Evolutionary conservation across 2,113 vertebrate species (phyloP).

Genomic region (Centropus bengalensis): DNA sequence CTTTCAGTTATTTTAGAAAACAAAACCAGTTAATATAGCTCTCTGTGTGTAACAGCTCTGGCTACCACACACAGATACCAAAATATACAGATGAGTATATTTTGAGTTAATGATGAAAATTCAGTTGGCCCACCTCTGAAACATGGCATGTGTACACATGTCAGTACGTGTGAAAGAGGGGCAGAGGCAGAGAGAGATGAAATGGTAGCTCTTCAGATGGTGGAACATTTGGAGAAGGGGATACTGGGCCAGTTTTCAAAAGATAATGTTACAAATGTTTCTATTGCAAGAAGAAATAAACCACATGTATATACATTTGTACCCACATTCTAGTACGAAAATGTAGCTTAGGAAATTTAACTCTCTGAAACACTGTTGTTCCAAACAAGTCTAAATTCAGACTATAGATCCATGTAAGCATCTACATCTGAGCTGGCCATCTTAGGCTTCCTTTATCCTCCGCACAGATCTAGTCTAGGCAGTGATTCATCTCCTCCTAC

Average conservation of each 20-base stretch:
- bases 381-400: constrained; percentile 10
- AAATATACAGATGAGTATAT: neutral
- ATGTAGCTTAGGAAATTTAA: neutral
- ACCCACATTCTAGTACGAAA: constrained; percentile 6
- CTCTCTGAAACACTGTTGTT: constrained; percentile 26
- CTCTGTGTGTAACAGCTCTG: neutral
- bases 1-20: neutral
- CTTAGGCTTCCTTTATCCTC: constrained; percentile 46
- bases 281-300: neutral
- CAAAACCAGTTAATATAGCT: neutral
- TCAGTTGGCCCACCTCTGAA: neutral
- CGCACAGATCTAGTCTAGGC: constrained; percentile 26
- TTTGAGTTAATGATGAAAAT: constrained; percentile 14
- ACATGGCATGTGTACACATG: neutral
- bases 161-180: neutral
- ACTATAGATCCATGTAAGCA: neutral
- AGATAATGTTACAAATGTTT: constrained; percentile 39
- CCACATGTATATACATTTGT: neutral
- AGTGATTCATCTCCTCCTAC: constrained; percentile 70
- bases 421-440: constrained; percentile 46
- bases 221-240: neutral
- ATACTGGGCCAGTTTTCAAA: constrained; percentile 19
- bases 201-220: constrained; percentile 30
- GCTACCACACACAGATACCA: neutral
- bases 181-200: constrained; percentile 4